Evolutionary conservation across 1,140 invertebrate genomes (phyloP).

Genomic region (Sogatella furcifera): DNA sequence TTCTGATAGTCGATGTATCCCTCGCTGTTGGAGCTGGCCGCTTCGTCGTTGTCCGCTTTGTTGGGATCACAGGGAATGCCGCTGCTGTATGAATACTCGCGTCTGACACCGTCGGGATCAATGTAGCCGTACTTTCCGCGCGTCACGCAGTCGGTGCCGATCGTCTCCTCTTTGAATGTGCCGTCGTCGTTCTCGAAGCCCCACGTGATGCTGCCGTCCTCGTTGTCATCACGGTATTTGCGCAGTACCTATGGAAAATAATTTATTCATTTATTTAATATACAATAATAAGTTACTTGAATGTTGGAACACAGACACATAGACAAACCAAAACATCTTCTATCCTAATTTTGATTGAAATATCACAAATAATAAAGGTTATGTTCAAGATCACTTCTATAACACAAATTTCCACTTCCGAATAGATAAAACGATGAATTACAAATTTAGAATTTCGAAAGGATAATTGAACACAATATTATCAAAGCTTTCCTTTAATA

Average conservation of each 20-base stretch:
- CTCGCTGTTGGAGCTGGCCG: slow-evolving; percentile 32
- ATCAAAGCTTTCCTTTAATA: too few species aligned
- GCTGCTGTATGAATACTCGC: slow-evolving; percentile 60
- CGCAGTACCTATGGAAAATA: slow-evolving; percentile 30
- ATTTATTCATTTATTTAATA: too few species aligned
- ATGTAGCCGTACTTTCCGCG: slow-evolving; percentile 72
- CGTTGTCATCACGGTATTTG: slow-evolving; percentile 63
- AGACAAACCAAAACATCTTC: too few species aligned
- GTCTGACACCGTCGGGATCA: slow-evolving; percentile 62
- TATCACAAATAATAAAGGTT: too few species aligned
- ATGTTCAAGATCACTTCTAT: too few species aligned
- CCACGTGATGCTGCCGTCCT: slow-evolving; percentile 74
- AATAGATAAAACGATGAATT: too few species aligned
- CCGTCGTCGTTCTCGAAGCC: slow-evolving; percentile 76
- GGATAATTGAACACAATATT: too few species aligned
- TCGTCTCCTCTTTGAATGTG: slow-evolving; percentile 67
- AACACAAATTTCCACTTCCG: too few species aligned
- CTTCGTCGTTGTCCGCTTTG: slow-evolving; percentile 35
- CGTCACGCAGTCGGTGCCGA: slow-evolving; percentile 67
- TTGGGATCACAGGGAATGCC: slow-evolving; percentile 52
- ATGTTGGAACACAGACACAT: too few species aligned
- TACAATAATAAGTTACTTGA: too few species aligned
- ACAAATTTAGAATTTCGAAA: too few species aligned
- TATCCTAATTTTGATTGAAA: too few species aligned
- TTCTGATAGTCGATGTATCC: slow-evolving; percentile 53